Base-by-base conservation (phyloP, 2,888 invertebrate genomes). In the Agrochola macilenta region DNA sequence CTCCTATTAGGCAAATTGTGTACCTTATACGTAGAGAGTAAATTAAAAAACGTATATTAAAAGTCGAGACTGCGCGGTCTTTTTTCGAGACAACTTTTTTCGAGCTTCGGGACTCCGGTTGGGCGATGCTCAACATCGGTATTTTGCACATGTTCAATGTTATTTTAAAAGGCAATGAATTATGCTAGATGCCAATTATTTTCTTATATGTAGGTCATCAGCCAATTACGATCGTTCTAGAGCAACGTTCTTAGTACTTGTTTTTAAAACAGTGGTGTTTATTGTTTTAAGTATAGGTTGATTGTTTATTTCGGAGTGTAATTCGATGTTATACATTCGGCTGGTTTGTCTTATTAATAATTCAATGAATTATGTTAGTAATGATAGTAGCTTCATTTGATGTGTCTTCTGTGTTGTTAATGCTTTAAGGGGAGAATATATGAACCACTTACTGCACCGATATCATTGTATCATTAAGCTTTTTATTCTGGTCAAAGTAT, bases 1-100 rank as follows among this genome's bases (percentile, higher is more conserved):
- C 69, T 85, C 90, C 87, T 90, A 90, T 90, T 92, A 92, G 90
- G 91, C 84, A 90, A 92, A 90, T 89, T 77, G 84, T 87, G 83
- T 86, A 76, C 89, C 88, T 82, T 91, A 88, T 89, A 88, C 60
- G 88, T 76, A 72, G 61, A 65, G 74, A 82, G 85, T 88, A 87
- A 81, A 87, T 84, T 83, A 77, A 88, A 87, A 81, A 83, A 83
- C 39, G 70, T 63, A 81, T 74, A 63, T 80, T 84, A 71, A 78
- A 78, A 74, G 70, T 68, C 54, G 71, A 74, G 72, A 84, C 68
- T 74, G 83, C 58, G 61, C 57, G 17, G 23, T 49, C 73, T 84
- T 83, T 39, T 84, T 84, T 79, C 63, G 63, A 72, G 68, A 69
- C 69, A 17, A 74, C 81, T 74, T 84, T 88, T 83, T 87, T 72